Percentiles rank a stretch among this genome's conserved stretches.
Evolutionary conservation across 64 coral and sea anemone genomes (phyloP).

Genomic region (Hydrozoanthus tunicans): DNA sequence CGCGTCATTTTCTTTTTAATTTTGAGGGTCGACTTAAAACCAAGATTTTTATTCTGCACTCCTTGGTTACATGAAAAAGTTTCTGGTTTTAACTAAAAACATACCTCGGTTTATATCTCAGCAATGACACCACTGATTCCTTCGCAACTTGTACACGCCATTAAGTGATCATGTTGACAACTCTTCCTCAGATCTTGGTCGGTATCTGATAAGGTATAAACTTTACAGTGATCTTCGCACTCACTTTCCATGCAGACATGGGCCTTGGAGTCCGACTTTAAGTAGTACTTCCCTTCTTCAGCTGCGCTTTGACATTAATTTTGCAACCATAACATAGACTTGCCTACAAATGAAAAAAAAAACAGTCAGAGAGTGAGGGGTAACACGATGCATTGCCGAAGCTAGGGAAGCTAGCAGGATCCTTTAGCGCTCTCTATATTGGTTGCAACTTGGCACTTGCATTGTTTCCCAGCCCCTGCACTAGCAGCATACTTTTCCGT

Average conservation of each 20-base stretch:
- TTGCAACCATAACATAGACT: slow-evolving; percentile 2
- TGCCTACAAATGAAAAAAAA: slow-evolving; percentile 1
- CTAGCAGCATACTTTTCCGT: neutral
- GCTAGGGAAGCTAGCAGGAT: neutral
- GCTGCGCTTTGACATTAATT: neutral
- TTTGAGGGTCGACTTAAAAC: no score
- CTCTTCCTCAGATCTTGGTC: slow-evolving; percentile 30
- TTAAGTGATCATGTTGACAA: slow-evolving; percentile 46
- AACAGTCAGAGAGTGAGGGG: neutral
- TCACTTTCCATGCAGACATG: slow-evolving; percentile 30
- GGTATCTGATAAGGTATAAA: slow-evolving; percentile 8
- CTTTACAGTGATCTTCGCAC: slow-evolving; percentile 46
- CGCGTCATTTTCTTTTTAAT: no score
- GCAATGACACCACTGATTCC: slow-evolving; percentile 28
- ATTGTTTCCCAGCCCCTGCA: neutral
- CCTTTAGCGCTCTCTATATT: neutral
- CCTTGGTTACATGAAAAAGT: neutral
- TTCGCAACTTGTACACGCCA: slow-evolving; percentile 37
- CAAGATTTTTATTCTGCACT: no score
- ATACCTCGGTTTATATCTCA: slow-evolving; percentile 40
- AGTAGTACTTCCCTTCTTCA: slow-evolving; percentile 50
- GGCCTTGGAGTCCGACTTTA: slow-evolving; percentile 59
- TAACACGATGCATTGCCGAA: neutral
- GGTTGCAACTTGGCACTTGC: neutral
- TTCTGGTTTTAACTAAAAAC: slow-evolving; percentile 26